These are phyloP conservation scores for Drosophila triauraria DNA, from an alignment of 1,140 invertebrate species.

Conservation along the genomic window DNA sequence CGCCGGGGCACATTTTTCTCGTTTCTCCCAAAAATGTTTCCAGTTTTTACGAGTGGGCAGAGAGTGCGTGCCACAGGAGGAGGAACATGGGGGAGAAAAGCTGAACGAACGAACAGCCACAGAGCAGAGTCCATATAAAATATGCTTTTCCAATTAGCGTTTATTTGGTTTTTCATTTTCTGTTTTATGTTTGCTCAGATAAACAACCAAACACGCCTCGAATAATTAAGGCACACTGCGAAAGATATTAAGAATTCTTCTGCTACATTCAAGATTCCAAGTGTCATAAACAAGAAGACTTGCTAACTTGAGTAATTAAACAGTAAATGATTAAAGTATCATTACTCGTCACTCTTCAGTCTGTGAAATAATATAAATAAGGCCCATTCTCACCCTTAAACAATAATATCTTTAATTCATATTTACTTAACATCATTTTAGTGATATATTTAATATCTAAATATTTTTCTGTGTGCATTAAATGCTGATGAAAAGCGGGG, in stretches of 20 bases:
- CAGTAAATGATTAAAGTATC: background rate
- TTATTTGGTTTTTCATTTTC: slow-evolving; percentile 83
- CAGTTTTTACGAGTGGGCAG: slow-evolving; percentile 78
- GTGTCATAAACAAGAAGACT: background rate
- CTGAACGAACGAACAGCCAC: background rate
- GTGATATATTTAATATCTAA: no score
- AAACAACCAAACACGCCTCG: slow-evolving; percentile 44
- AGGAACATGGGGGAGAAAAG: background rate
- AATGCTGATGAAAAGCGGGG: background rate
- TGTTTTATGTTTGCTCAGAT: slow-evolving; percentile 75
- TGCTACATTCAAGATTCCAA: background rate
- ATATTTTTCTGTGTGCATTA: slow-evolving; percentile 6
- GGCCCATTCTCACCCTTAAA: no score
- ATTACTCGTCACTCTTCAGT: no score
- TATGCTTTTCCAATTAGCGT: slow-evolving; percentile 83
- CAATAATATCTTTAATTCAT: background rate
- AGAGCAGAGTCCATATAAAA: slow-evolving; percentile 68
- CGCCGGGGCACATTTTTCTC: slow-evolving; percentile 43
- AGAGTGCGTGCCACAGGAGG: slow-evolving; percentile 62
- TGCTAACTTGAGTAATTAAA: background rate
- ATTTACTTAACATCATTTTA: background rate
- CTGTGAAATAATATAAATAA: background rate
- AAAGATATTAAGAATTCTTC: background rate
- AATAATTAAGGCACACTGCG: slow-evolving; percentile 62
- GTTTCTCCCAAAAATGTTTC: slow-evolving; percentile 67